Percentiles rank a stretch among this genome's conserved stretches.
Conservation (phyloP, 2,888 invertebrate species). For the Cerastis leucographa region DNA sequence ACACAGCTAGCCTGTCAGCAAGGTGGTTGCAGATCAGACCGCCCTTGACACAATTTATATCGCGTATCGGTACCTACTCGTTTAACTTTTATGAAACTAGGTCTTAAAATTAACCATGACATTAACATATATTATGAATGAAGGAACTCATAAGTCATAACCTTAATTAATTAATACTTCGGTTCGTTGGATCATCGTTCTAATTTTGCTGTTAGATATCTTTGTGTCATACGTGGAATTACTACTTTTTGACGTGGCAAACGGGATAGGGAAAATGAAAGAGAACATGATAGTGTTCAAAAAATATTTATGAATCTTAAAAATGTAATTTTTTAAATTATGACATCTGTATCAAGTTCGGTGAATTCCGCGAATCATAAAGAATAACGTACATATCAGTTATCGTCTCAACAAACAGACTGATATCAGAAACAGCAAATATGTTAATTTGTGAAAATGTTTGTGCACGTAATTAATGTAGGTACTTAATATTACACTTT, state of each 20-base stretch:
- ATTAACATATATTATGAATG: constrained; percentile 16
- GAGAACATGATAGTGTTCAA: neutral
- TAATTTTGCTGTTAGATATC: constrained; percentile 8
- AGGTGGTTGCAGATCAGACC: too few species aligned
- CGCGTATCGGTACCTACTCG: neutral
- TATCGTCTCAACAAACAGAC: constrained; percentile 65
- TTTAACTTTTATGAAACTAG: neutral
- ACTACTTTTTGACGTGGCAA: neutral
- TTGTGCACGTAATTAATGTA: constrained; percentile 25
- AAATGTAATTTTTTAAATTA: constrained; percentile 16
- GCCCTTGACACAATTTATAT: neutral
- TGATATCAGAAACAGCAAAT: constrained; percentile 66
- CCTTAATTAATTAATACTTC: constrained; percentile 13
- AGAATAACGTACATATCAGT: constrained; percentile 59
- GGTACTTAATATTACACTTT: constrained; percentile 43
- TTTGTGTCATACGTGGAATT: neutral
- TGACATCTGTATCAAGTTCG: constrained; percentile 27
- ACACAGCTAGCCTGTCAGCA: neutral
- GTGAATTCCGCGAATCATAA: constrained; percentile 41
- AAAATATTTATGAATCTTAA: constrained; percentile 1
- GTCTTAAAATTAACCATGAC: constrained; percentile 7
- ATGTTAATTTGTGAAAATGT: constrained; percentile 57
- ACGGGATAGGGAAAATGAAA: neutral
- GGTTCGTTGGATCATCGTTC: constrained; percentile 5
- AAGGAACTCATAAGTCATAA: constrained; percentile 17